Percentiles rank a stretch among this genome's conserved stretches.
phyloP scores from a whole-genome alignment of 2,888 invertebrate genomes.

The Noctuana brunneofusca region DNA sequence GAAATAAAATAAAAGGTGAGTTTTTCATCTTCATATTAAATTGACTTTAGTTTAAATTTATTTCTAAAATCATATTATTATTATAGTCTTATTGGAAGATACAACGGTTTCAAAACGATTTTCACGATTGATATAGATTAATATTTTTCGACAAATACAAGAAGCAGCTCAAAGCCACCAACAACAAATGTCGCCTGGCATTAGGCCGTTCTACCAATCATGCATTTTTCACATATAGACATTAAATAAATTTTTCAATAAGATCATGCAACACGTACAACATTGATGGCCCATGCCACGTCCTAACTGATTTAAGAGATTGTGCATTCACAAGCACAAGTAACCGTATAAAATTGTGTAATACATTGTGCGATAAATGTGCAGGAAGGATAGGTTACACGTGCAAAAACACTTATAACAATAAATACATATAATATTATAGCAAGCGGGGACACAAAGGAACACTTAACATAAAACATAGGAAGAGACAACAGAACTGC shows the following conservation, averaged over 20 bases:
- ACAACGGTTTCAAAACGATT: conserved; percentile 11
- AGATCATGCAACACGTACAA: conserved; percentile 81
- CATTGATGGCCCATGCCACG: conserved; percentile 78
- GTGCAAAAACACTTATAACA: conserved; percentile 77
- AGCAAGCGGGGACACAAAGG: conserved; percentile 76
- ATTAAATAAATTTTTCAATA: conserved; percentile 65
- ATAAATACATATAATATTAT: conserved; percentile 60
- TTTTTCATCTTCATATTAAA: neutral
- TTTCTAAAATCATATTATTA: neutral
- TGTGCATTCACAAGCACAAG: conserved; percentile 80
- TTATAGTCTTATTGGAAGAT: neutral
- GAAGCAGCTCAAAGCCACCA: conserved; percentile 75
- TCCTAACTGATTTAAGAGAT: conserved; percentile 66
- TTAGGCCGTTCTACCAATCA: conserved; percentile 79
- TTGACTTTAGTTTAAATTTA: neutral
- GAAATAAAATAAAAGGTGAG: conserved; percentile 33
- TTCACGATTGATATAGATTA: neutral
- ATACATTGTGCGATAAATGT: conserved; percentile 74
- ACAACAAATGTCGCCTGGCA: conserved; percentile 65
- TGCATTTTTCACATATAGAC: conserved; percentile 74
- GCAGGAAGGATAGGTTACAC: conserved; percentile 75
- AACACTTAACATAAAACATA: conserved; percentile 62
- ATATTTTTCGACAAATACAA: conserved; percentile 46
- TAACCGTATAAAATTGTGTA: conserved; percentile 68
- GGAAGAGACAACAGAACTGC: conserved; percentile 60